Conservation (phyloP, 2,113 vertebrate genomes). For the Thamnaconus septentrionalis region DNA sequence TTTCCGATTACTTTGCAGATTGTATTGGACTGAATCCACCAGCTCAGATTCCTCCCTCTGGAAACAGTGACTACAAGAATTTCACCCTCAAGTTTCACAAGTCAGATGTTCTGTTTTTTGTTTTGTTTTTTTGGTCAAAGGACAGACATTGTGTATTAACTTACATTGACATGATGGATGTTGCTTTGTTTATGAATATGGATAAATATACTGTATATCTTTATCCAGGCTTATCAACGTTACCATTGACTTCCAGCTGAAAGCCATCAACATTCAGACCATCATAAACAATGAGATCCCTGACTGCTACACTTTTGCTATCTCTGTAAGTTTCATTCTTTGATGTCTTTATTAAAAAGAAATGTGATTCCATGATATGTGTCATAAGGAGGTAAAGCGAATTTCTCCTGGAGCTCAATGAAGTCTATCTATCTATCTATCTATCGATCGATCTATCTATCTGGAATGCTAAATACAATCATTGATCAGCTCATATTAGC, state of each 20-base stretch:
- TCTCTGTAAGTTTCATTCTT: conserved; percentile 63
- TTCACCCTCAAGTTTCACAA: conserved; percentile 95
- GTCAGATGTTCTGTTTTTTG: conserved; percentile 72
- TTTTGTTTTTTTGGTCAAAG: too few species aligned
- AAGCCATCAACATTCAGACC: conserved; percentile 94
- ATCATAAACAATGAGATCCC: conserved; percentile 95
- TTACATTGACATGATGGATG: background rate
- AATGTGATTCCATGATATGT: too few species aligned
- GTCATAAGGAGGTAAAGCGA: too few species aligned
- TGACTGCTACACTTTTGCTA: conserved; percentile 91
- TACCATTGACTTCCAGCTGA: conserved; percentile 90
- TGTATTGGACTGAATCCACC: conserved; percentile 83
- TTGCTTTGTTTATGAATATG: background rate
- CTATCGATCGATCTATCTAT: too few species aligned
- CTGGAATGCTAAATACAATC: too few species aligned
- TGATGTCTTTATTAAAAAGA: too few species aligned
- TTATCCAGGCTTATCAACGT: conserved; percentile 85
- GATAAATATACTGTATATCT: too few species aligned
- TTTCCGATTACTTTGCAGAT: conserved; percentile 64
- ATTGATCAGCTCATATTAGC: too few species aligned
- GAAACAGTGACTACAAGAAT: conserved; percentile 80
- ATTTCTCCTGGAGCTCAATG: too few species aligned
- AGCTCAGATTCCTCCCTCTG: conserved; percentile 20
- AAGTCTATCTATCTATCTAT: too few species aligned
- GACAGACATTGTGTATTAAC: too few species aligned